Conservation (phyloP, 2,113 vertebrate genomes). For the human (Homo sapiens) region GRCh38 chr3:171872001-171872500, state of each 20-base stretch:
- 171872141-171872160: constrained; percentile 62
- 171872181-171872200: constrained; percentile 64
- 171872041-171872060: background rate
- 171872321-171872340: constrained; percentile 21
- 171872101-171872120: constrained; percentile 33
- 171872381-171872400: background rate
- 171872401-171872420: background rate
- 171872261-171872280: background rate
- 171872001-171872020: constrained; percentile 48
- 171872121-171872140: constrained; percentile 15
- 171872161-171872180: constrained; percentile 59
- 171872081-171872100: constrained; percentile 36
- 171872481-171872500: background rate
- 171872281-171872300: constrained; percentile 10
- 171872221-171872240: constrained; percentile 50
- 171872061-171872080: constrained; percentile 29
- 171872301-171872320: constrained; percentile 45
- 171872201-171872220: constrained; percentile 48
- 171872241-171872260: background rate
- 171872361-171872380: constrained; percentile 21
- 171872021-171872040: background rate
- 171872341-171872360: constrained; percentile 11
- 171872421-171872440: constrained; percentile 43
- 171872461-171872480: constrained; percentile 7
- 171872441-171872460: background rate